Percentiles rank a stretch among this genome's conserved stretches.
phyloP scores from a whole-genome alignment of 2,113 vertebrate species.

The Nannospalax galili region DNA sequence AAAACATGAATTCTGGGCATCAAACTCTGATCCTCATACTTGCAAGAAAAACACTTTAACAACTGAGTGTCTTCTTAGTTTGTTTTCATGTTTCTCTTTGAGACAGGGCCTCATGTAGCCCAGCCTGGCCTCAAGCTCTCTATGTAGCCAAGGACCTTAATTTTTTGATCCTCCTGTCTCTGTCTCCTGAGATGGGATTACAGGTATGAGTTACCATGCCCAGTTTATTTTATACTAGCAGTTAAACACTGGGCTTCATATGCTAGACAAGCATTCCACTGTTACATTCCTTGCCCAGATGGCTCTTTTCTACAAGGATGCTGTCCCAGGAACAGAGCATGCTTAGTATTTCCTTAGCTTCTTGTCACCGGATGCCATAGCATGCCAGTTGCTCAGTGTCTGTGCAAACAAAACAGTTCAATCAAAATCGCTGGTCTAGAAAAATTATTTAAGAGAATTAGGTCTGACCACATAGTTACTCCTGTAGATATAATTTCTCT shows the following conservation, averaged over 20 bases:
- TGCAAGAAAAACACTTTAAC: not conserved
- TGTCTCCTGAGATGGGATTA: not conserved
- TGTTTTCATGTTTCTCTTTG: not conserved
- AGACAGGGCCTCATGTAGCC: not conserved
- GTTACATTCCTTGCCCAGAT: not conserved
- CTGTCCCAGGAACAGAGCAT: rapidly evolving
- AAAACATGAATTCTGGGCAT: not conserved
- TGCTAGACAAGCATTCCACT: not conserved
- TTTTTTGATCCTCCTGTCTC: not conserved
- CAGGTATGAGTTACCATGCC: not conserved
- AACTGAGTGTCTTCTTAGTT: not conserved
- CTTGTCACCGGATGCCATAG: not conserved
- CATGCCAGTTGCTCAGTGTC: not conserved
- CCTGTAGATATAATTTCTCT: not conserved
- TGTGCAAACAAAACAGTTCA: not conserved
- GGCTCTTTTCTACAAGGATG: not conserved
- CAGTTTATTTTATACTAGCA: not conserved
- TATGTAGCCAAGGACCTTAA: not conserved
- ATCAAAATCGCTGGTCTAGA: not conserved
- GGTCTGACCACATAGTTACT: not conserved
- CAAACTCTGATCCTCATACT: not conserved
- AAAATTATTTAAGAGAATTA: not conserved
- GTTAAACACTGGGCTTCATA: not conserved
- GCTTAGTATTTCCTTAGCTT: not conserved
- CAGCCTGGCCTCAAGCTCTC: not conserved